A percentile compares a stretch with the other conserved stretches of the same genome.
These are phyloP conservation scores for Drosophila pseudoananassae DNA, from an alignment of 1,140 invertebrate species.

Conservation along the genomic window DNA sequence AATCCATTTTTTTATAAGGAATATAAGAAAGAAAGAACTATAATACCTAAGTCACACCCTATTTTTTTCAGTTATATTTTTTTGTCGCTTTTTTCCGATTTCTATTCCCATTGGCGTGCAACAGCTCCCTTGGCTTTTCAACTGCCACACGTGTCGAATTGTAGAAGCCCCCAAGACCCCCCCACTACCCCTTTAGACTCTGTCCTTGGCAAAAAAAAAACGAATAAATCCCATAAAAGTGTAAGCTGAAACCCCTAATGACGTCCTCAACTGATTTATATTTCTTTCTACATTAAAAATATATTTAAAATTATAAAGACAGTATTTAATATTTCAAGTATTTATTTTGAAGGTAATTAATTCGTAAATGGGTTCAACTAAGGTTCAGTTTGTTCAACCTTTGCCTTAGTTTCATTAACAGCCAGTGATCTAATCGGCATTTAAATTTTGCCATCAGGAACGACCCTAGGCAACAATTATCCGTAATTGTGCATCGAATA, in stretches of 20 bases:
- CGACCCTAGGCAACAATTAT: constrained; percentile 3
- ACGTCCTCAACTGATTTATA: not conserved
- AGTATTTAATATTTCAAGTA: no score
- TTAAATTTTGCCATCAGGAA: not conserved
- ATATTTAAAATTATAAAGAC: no score
- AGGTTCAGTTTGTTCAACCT: not conserved
- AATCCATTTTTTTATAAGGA: no score
- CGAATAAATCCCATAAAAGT: not conserved
- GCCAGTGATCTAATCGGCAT: not conserved
- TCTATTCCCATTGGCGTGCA: not conserved
- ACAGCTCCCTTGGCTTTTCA: not conserved
- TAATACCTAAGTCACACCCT: no score
- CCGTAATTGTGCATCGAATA: not conserved
- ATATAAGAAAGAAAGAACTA: no score
- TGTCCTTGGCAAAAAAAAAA: not conserved
- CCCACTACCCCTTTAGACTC: not conserved
- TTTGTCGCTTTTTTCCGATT: not conserved
- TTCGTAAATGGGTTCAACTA: no score
- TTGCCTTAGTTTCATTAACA: no score
- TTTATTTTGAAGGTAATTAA: no score
- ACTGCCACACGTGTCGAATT: not conserved
- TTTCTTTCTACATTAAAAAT: not conserved
- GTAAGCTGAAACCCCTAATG: not conserved
- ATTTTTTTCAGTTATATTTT: not conserved
- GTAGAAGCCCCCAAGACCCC: not conserved